Conservation (phyloP, 2,888 invertebrate genomes). For the Argyra leucocephala region DNA sequence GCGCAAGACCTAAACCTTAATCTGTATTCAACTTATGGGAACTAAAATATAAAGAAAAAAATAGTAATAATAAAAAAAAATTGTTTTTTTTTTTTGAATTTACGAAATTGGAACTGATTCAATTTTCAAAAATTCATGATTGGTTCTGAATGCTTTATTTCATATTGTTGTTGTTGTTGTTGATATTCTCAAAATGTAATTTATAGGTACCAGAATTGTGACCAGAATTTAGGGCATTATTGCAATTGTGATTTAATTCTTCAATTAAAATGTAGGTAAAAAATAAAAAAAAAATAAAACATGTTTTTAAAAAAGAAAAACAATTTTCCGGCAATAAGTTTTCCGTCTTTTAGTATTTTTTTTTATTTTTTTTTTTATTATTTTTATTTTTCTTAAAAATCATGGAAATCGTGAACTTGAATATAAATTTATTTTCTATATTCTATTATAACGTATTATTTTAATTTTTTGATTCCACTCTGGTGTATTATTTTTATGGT, state of each 20-base stretch:
- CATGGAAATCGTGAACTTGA: slow-evolving; percentile 6
- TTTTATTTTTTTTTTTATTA: too few relatives aligned
- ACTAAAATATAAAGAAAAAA: not conserved
- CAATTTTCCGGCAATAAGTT: not conserved
- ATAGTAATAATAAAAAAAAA: not conserved
- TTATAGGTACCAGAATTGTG: not conserved
- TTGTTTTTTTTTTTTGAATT: not conserved
- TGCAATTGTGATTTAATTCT: not conserved
- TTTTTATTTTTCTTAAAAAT: not conserved
- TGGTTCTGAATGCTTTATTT: not conserved
- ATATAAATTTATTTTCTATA: not conserved
- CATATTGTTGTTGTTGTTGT: too few relatives aligned
- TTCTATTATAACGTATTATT: too few relatives aligned
- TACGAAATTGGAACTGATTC: not conserved
- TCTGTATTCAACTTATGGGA: not conserved
- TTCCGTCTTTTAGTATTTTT: not conserved
- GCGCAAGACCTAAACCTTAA: not conserved
- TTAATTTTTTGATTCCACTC: too few relatives aligned
- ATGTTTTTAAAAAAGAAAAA: too few relatives aligned
- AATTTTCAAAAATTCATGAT: not conserved
- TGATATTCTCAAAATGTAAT: not conserved
- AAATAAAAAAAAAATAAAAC: not conserved
- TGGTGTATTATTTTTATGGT: not conserved
- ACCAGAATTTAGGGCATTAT: not conserved
- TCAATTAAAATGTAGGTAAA: not conserved